phyloP scores from a whole-genome alignment of 2,888 invertebrate genomes.

The Falcaria lacertinaria region DNA sequence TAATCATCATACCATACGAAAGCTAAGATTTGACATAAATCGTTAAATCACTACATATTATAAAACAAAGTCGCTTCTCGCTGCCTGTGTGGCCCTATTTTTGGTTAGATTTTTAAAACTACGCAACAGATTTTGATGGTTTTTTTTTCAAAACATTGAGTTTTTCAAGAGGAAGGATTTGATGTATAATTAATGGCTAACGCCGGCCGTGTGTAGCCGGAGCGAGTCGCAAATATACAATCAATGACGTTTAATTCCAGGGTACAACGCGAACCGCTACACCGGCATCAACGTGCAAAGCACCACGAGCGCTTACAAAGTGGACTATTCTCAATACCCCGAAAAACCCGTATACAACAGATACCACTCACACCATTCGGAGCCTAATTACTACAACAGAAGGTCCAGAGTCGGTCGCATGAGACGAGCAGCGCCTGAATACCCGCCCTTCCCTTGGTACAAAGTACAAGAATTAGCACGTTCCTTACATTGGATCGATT shows the following conservation, averaged over 20 bases:
- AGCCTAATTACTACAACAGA: constrained; percentile 65
- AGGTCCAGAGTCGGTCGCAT: constrained; percentile 60
- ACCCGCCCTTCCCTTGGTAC: constrained; percentile 88
- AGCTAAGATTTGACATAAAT: too few relatives aligned
- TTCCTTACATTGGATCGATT: constrained; percentile 83
- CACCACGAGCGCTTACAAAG: constrained; percentile 71
- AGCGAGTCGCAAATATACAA: too few relatives aligned
- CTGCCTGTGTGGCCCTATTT: too few relatives aligned
- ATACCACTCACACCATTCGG: constrained; percentile 60
- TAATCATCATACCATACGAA: too few relatives aligned
- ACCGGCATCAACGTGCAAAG: constrained; percentile 53
- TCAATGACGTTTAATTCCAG: constrained; percentile 34
- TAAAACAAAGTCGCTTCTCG: too few relatives aligned
- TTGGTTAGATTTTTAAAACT: too few relatives aligned
- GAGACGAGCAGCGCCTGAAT: constrained; percentile 59
- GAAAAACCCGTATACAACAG: constrained; percentile 72
- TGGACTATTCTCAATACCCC: constrained; percentile 71
- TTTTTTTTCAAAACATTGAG: too few relatives aligned
- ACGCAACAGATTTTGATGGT: too few relatives aligned
- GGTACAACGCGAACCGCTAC: constrained; percentile 64
- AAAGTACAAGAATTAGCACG: constrained; percentile 85
- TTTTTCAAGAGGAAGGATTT: too few relatives aligned
- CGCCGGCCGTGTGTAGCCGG: too few relatives aligned
- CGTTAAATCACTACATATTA: too few relatives aligned
- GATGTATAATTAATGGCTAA: too few relatives aligned